A percentile compares a stretch with the other conserved stretches of the same genome.
These are phyloP conservation scores for Palythoa heliodiscus DNA, from an alignment of 92 coral and sea anemone genomes.

Conservation along the genomic window DNA sequence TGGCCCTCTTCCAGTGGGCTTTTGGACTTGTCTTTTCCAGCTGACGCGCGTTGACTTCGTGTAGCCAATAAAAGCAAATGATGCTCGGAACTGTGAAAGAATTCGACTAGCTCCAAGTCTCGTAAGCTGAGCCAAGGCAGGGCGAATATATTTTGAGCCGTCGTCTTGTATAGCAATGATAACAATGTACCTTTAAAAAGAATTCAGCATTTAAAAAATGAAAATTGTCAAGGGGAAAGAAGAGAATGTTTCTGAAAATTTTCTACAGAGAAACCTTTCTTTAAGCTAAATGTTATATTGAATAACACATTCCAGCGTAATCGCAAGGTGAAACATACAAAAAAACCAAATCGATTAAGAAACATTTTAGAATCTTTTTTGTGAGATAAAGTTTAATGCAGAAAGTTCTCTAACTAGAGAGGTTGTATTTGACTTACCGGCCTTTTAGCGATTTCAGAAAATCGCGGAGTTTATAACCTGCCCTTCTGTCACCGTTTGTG, in stretches of 20 bases:
- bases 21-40: conserved; percentile 35
- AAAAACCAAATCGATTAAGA: too few relatives aligned
- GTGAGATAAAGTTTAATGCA: too few relatives aligned
- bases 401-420: not conserved
- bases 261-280: too few relatives aligned
- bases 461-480: conserved; percentile 25
- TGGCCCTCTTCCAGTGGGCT: conserved; percentile 20
- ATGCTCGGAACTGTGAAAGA: conserved; percentile 22
- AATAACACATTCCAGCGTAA: too few relatives aligned
- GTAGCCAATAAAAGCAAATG: conserved; percentile 46
- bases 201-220: not conserved
- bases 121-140: conserved; percentile 19
- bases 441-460: conserved; percentile 29
- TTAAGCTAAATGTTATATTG: too few relatives aligned
- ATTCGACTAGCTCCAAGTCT: conserved; percentile 35
- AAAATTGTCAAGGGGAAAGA: not conserved
- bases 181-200: conserved; percentile 34
- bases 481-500: conserved; percentile 13
- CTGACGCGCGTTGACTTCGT: conserved; percentile 26
- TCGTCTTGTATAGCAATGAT: conserved; percentile 46
- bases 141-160: conserved; percentile 34
- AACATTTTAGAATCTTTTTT: too few relatives aligned
- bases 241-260: too few relatives aligned
- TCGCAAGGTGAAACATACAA: too few relatives aligned
- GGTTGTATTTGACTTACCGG: conserved; percentile 3